Evolutionary conservation across 1,140 invertebrate genomes (phyloP).

Genomic region (Drosophila saltans): DNA sequence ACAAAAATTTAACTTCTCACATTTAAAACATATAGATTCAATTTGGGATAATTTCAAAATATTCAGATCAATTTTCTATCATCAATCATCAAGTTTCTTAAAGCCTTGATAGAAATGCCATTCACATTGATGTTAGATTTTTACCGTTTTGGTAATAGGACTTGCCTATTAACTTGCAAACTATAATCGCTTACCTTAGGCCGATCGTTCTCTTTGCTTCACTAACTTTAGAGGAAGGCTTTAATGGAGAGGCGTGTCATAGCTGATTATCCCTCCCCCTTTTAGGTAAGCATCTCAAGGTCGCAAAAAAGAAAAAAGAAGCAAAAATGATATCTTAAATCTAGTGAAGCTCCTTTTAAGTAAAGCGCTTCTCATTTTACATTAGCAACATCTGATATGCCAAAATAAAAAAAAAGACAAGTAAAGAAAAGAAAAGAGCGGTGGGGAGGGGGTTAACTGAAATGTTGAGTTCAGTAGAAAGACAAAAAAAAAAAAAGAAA

Average conservation of each 20-base stretch:
- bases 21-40: too few species aligned
- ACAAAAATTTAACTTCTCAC: too few species aligned
- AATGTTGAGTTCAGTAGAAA: not conserved
- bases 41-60: too few species aligned
- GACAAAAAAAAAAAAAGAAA: too few species aligned
- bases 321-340: conserved; percentile 37
- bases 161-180: not conserved
- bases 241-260: conserved; percentile 17
- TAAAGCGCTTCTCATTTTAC: conserved; percentile 45
- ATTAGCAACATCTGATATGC: conserved; percentile 61
- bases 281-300: conserved; percentile 44
- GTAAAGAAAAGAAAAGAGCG: not conserved
- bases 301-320: conserved; percentile 28
- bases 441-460: not conserved
- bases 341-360: conserved; percentile 46
- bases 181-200: not conserved
- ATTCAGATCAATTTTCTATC: not conserved
- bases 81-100: not conserved
- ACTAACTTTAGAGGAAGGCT: conserved; percentile 9
- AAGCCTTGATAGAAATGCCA: not conserved
- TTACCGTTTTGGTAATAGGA: not conserved
- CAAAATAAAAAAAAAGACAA: conserved; percentile 28
- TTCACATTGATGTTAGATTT: not conserved
- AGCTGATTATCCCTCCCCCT: conserved; percentile 34
- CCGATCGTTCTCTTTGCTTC: conserved; percentile 15